Base-by-base conservation (phyloP, 1,140 invertebrate species). In the Oryzaephilus surinamensis region DNA sequence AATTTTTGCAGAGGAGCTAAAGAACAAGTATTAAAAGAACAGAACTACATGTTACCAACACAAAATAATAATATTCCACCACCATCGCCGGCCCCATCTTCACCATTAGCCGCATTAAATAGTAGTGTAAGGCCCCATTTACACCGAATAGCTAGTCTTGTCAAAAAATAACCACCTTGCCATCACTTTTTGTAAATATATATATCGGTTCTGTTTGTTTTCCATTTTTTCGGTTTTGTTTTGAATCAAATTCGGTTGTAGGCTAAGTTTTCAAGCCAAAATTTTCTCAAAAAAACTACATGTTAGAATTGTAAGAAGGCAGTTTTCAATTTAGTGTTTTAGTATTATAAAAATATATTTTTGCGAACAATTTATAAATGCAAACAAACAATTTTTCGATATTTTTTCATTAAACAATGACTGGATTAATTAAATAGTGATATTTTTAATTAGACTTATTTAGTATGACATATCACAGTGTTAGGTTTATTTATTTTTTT, bases 1-100 rank as follows among this genome's bases (percentile, higher is more conserved):
- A 31, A 32, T 50, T 48, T 31, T 57, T 58, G 6, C 43, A 68
- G 65, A 36, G 64, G 64, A 29, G 66, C 66, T 10, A 67, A 67
- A 42, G 65, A 67, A 40, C 64, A 64, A 48, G 55, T 60, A 20
- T 32, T 62, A 5, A 68, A 67, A 49, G 64, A 66, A 41, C 59
- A 63, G 36, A 57, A 43, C 32, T 23, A 46, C 19, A 20, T 23
- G 17, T 20, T 38, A 7, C 46, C 58, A 13, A 51, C 41, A 14
- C 52, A 55, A 27, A 63, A 62, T 40, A 65, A 65, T 49, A 54
- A 57, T 38, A 48, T 43, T 12, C 32, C 56, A 10, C 56, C 60
- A 11, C 60, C 52, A 33, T 57, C 58, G 10, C 52, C 58, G 17
- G 57, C 58, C 7, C 57, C 57, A 4, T 50, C 58, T 32, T 60